A percentile compares a stretch with the other conserved stretches of the same genome.
Conservation (phyloP, 92 coral and sea anemone genomes). For the Plumapathes pennacea region DNA sequence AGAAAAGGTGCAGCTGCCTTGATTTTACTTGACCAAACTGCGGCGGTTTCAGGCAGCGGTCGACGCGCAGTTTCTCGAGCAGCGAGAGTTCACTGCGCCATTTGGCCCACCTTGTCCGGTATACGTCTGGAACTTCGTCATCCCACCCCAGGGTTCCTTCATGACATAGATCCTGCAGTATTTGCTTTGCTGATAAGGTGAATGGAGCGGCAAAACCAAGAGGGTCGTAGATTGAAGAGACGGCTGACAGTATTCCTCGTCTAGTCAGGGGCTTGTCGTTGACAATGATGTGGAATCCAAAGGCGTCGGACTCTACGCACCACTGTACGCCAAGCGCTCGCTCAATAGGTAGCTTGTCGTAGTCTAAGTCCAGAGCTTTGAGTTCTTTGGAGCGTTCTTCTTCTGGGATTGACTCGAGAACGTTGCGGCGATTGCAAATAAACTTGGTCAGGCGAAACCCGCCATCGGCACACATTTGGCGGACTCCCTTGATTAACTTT, state of each 20-base stretch:
- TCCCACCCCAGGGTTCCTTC: constrained; percentile 54
- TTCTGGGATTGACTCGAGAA: constrained; percentile 17
- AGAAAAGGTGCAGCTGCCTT: constrained; percentile 55
- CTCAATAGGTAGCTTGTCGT: constrained; percentile 43
- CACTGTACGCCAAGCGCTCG: constrained; percentile 65
- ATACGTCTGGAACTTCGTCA: constrained; percentile 56
- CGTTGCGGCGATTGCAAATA: constrained; percentile 26
- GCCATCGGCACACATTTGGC: constrained; percentile 20
- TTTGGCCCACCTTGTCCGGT: constrained; percentile 35
- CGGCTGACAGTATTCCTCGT: constrained; percentile 57
- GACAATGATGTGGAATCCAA: constrained; percentile 44
- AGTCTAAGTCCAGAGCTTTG: constrained; percentile 13
- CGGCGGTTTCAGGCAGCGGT: constrained; percentile 50
- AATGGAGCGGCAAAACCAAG: constrained; percentile 57
- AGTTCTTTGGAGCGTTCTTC: constrained; percentile 16
- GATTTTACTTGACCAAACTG: constrained; percentile 52
- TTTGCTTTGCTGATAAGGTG: constrained; percentile 43
- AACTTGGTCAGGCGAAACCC: constrained; percentile 60
- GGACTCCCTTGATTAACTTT: constrained; percentile 30
- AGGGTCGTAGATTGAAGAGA: constrained; percentile 52
- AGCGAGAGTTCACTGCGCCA: constrained; percentile 49
- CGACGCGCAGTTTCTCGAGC: constrained; percentile 27
- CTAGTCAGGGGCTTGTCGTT: constrained; percentile 48
- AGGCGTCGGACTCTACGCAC: constrained; percentile 43
- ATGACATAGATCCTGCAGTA: constrained; percentile 49